Conservation (phyloP, 2,113 vertebrate species). For the Thinocorus orbignyianus region DNA sequence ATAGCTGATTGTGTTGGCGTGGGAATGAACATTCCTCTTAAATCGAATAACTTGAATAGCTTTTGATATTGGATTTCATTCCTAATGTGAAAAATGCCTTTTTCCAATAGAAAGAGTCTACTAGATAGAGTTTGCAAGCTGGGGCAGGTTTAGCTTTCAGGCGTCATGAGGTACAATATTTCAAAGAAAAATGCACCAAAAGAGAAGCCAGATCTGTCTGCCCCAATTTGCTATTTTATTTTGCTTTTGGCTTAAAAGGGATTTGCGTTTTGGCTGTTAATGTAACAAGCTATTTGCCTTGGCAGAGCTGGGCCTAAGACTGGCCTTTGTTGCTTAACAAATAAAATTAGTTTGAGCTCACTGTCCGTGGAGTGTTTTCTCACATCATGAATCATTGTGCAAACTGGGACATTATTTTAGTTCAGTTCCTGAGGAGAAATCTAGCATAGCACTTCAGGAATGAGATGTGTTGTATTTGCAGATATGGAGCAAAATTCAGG, state of each 20-base stretch:
- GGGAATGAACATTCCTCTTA: background rate
- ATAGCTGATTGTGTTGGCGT: constrained; percentile 19
- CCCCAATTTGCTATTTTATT: background rate
- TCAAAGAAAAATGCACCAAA: background rate
- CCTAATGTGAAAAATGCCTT: background rate
- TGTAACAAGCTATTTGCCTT: constrained; percentile 48
- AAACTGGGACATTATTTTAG: background rate
- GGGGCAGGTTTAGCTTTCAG: background rate
- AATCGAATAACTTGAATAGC: constrained; percentile 8
- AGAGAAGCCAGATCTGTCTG: background rate
- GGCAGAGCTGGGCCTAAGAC: constrained; percentile 6
- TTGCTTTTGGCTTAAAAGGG: background rate
- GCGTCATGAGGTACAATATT: background rate
- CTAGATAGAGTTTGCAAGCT: background rate
- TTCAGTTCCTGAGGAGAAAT: background rate
- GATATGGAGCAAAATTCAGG: background rate
- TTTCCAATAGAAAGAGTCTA: background rate
- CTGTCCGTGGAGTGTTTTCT: background rate
- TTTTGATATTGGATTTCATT: constrained; percentile 1
- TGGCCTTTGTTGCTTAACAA: constrained; percentile 5
- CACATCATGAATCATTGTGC: background rate
- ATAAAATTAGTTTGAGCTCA: background rate
- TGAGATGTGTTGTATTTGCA: background rate
- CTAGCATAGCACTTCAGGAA: background rate
- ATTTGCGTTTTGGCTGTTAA: constrained; percentile 25